Conservation (phyloP, 2,113 vertebrate genomes). For the Ranitomeya imitator region DNA sequence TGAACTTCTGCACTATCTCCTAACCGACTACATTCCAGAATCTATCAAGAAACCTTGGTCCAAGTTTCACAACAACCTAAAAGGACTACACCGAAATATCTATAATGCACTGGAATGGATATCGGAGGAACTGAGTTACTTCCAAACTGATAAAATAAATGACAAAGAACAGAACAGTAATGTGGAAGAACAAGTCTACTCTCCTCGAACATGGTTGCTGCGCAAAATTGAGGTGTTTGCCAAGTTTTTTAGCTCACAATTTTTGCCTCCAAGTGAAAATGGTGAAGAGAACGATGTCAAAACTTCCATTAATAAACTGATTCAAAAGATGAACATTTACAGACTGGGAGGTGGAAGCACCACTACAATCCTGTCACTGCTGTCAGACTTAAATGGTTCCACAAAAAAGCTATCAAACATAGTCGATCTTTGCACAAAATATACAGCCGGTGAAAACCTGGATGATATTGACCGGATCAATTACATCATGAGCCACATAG, state of each 20-base stretch:
- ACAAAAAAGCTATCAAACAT: constrained; percentile 67
- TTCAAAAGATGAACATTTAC: constrained; percentile 74
- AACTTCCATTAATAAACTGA: constrained; percentile 38
- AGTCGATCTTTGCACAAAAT: constrained; percentile 69
- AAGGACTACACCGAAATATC: constrained; percentile 68
- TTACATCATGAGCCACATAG: constrained; percentile 66
- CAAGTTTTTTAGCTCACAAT: constrained; percentile 65
- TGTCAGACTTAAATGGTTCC: constrained; percentile 64
- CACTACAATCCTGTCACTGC: constrained; percentile 73
- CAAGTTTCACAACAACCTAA: constrained; percentile 66
- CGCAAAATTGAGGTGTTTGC: constrained; percentile 71
- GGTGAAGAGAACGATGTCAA: not conserved
- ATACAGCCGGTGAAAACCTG: constrained; percentile 63
- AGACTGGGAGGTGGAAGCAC: constrained; percentile 74
- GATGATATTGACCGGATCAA: constrained; percentile 72
- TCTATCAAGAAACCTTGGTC: constrained; percentile 69
- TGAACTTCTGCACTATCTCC: constrained; percentile 74
- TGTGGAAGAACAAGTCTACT: constrained; percentile 69
- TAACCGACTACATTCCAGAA: constrained; percentile 74
- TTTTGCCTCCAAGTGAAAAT: not conserved
- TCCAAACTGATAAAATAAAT: constrained; percentile 74
- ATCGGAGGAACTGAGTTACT: constrained; percentile 80
- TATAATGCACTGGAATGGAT: constrained; percentile 77
- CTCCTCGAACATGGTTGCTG: constrained; percentile 73
- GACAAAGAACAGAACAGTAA: constrained; percentile 63